These are phyloP conservation scores for Thamnaconus septentrionalis DNA, from an alignment of 2,113 vertebrate genomes.

Conservation along the genomic window DNA sequence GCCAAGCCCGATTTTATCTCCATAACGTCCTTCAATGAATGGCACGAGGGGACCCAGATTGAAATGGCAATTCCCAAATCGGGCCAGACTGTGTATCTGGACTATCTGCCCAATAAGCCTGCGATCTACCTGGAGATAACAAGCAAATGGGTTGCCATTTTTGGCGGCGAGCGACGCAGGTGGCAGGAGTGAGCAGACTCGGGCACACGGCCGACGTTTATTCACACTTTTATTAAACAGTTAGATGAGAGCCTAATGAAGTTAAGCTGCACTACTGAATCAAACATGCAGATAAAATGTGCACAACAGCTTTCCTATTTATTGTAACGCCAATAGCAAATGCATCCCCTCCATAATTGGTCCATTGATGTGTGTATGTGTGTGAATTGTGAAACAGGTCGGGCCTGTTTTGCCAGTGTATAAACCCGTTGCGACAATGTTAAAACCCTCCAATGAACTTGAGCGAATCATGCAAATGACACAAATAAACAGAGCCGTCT, in stretches of 20 bases:
- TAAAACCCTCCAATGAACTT: too few relatives aligned
- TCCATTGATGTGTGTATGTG: constrained; percentile 1
- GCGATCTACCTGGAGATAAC: constrained; percentile 91
- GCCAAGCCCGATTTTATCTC: constrained; percentile 87
- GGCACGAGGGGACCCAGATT: constrained; percentile 98
- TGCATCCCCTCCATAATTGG: too few relatives aligned
- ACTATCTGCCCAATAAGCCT: constrained; percentile 92
- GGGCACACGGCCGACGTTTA: too few relatives aligned
- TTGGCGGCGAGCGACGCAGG: constrained; percentile 81
- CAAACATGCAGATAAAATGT: too few relatives aligned
- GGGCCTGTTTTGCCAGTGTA: constrained; percentile 11
- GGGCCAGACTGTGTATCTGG: constrained; percentile 81
- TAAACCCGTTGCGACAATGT: too few relatives aligned
- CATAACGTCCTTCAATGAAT: constrained; percentile 97
- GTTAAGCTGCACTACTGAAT: too few relatives aligned
- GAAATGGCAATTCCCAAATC: constrained; percentile 91
- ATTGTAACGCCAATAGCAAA: too few relatives aligned
- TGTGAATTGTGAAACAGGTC: constrained; percentile 1
- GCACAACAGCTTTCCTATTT: too few relatives aligned
- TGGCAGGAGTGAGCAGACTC: constrained; percentile 72
- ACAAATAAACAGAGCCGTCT: too few relatives aligned
- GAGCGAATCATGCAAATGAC: too few relatives aligned
- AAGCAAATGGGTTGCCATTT: constrained; percentile 91
- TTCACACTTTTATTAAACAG: too few relatives aligned
- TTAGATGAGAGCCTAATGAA: too few relatives aligned